These are phyloP conservation scores for Epinotia brunnichana DNA, from an alignment of 2,888 invertebrate genomes.

Conservation along the genomic window DNA sequence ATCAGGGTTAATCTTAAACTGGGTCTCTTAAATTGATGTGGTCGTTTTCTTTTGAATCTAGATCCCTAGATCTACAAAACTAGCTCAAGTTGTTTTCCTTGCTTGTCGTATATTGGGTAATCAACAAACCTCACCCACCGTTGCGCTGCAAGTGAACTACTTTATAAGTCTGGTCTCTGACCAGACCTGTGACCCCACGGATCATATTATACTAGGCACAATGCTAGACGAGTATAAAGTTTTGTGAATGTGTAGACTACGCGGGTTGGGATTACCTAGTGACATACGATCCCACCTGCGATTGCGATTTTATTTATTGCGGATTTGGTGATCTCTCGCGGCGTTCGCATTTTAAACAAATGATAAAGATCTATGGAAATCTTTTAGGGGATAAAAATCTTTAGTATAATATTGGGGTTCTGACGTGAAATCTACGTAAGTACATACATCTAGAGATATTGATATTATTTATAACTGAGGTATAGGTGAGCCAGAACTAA, in stretches of 20 bases:
- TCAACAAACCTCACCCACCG: no score
- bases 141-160: no score
- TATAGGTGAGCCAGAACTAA: not conserved
- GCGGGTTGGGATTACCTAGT: conserved; percentile 3
- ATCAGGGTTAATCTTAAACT: no score
- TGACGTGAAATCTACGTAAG: not conserved
- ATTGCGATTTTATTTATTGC: conserved; percentile 39
- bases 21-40: no score
- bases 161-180: no score
- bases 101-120: no score
- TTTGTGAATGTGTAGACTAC: not conserved
- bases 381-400: not conserved
- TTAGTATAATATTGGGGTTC: not conserved
- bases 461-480: not conserved
- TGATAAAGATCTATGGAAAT: conserved; percentile 4
- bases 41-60: no score
- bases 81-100: no score
- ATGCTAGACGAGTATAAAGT: not conserved
- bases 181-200: no score
- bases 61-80: no score
- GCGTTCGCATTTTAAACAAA: not conserved
- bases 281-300: conserved; percentile 36
- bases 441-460: not conserved
- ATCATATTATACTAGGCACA: no score
- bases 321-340: conserved; percentile 23